A percentile compares a stretch with the other conserved stretches of the same genome.
phyloP scores from a whole-genome alignment of 2,888 invertebrate species.

The Hirtodrosophila trivittata region DNA sequence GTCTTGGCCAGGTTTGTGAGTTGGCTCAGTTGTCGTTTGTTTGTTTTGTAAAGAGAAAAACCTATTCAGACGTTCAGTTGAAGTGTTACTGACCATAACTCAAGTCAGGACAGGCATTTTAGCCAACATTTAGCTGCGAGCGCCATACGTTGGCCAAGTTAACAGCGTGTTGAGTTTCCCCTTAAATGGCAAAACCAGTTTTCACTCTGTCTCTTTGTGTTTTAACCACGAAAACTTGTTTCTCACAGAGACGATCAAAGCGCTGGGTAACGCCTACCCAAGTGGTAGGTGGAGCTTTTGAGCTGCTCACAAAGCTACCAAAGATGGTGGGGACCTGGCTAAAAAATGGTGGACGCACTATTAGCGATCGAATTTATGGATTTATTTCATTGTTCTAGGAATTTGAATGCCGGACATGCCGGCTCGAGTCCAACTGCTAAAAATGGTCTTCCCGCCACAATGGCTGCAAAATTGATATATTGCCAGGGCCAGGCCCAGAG shows the following conservation, averaged over 20 bases:
- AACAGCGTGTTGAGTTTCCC: constrained; percentile 67
- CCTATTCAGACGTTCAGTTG: constrained; percentile 70
- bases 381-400: constrained; percentile 81
- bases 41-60: neutral
- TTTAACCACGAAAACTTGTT: constrained; percentile 66
- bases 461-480: constrained; percentile 73
- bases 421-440: too few relatives aligned
- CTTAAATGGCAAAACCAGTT: constrained; percentile 60
- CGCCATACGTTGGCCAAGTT: constrained; percentile 56
- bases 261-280: constrained; percentile 62
- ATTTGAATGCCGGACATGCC: constrained; percentile 64
- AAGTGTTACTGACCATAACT: constrained; percentile 78
- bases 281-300: constrained; percentile 74
- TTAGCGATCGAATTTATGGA: constrained; percentile 79
- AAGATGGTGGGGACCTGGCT: constrained; percentile 66
- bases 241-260: constrained; percentile 47
- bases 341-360: constrained; percentile 80
- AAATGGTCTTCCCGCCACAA: constrained; percentile 65
- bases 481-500: constrained; percentile 8
- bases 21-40: constrained; percentile 14
- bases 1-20: constrained; percentile 31
- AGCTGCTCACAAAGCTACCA: constrained; percentile 35
- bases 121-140: constrained; percentile 59
- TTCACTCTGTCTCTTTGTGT: constrained; percentile 22
- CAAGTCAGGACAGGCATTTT: constrained; percentile 61